A percentile compares a stretch with the other conserved stretches of the same genome.
phyloP scores from a whole-genome alignment of 2,888 invertebrate species.

The Phrixothrix hirtus region DNA sequence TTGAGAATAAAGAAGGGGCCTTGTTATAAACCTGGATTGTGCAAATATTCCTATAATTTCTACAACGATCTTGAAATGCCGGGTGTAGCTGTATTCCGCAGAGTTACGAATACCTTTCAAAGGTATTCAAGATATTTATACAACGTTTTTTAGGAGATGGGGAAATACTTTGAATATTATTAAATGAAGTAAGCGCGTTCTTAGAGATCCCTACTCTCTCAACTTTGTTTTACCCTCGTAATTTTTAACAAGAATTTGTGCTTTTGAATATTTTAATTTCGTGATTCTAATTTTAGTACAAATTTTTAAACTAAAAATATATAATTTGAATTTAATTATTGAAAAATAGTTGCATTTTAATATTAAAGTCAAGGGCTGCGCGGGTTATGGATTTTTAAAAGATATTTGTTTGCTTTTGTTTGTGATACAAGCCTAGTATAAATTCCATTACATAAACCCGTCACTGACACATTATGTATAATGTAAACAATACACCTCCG shows the following conservation, averaged over 20 bases:
- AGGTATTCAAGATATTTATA: slow-evolving; percentile 27
- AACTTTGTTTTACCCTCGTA: slow-evolving; percentile 12
- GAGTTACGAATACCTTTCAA: slow-evolving; percentile 24
- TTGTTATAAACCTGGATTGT: slow-evolving; percentile 24
- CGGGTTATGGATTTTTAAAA: slow-evolving; percentile 24
- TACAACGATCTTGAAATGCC: slow-evolving; percentile 28
- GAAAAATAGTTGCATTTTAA: too few relatives aligned
- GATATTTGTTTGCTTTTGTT: slow-evolving; percentile 23
- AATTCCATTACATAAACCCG: slow-evolving; percentile 29
- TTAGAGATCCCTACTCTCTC: not conserved
- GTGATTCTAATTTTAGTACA: too few relatives aligned
- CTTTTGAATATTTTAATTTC: slow-evolving; percentile 6
- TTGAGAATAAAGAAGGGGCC: slow-evolving; percentile 7
- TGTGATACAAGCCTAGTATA: slow-evolving; percentile 21
- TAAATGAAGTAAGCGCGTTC: slow-evolving; percentile 21
- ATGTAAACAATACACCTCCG: slow-evolving; percentile 31
- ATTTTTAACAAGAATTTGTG: slow-evolving; percentile 8
- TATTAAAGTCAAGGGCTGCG: not conserved
- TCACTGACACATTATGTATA: slow-evolving; percentile 29
- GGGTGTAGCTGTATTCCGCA: slow-evolving; percentile 23
- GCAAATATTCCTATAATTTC: slow-evolving; percentile 29
- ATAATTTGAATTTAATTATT: too few relatives aligned
- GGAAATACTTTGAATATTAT: slow-evolving; percentile 28
- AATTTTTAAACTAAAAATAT: too few relatives aligned
- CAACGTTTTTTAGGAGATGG: slow-evolving; percentile 18